Conservation (phyloP, 1,140 invertebrate genomes). For the Tetraneura akinire region DNA sequence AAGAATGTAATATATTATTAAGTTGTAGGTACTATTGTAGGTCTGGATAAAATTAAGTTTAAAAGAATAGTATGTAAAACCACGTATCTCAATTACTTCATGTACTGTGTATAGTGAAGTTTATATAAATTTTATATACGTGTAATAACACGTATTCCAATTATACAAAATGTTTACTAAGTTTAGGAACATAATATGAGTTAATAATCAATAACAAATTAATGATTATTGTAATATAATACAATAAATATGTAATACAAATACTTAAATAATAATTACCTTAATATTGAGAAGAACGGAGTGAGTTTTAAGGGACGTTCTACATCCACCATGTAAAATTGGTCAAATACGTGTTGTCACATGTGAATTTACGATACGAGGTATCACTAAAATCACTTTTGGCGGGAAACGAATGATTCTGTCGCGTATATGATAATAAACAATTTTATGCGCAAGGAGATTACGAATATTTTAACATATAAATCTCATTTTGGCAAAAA, state of each 20-base stretch:
- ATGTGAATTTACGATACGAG: background rate
- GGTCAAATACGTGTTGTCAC: slow-evolving; percentile 2
- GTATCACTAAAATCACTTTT: background rate
- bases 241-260: background rate
- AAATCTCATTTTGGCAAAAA: too few relatives aligned
- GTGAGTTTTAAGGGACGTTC: background rate
- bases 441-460: background rate
- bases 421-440: background rate
- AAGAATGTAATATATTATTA: too few relatives aligned
- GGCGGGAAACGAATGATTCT: background rate
- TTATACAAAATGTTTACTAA: background rate
- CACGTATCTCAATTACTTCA: too few relatives aligned
- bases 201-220: background rate
- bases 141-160: background rate
- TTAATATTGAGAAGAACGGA: background rate
- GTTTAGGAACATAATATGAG: background rate
- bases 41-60: too few relatives aligned
- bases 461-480: too few relatives aligned
- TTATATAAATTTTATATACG: background rate
- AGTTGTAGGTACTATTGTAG: too few relatives aligned
- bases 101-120: background rate
- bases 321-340: background rate
- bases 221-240: background rate
- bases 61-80: too few relatives aligned
- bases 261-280: background rate